Conservation (phyloP, 2,888 invertebrate genomes). For the Doris montereyensis region DNA sequence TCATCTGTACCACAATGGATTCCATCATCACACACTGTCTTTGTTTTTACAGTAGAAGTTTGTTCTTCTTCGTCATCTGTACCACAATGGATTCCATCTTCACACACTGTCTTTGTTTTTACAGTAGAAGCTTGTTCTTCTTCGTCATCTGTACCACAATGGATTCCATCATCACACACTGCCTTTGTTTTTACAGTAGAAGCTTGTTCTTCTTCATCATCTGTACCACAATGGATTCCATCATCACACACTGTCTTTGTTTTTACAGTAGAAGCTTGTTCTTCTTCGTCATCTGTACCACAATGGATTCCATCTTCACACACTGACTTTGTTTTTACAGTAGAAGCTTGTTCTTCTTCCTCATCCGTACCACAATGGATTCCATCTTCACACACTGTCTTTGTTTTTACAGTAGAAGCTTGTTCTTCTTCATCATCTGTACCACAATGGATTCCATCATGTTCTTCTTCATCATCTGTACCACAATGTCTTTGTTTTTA, state of each 20-base stretch:
- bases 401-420: background rate
- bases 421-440: constrained; percentile 48
- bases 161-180: constrained; percentile 48
- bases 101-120: constrained; percentile 44
- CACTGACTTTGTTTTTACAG: constrained; percentile 14
- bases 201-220: constrained; percentile 46
- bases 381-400: constrained; percentile 43
- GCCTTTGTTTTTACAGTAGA: constrained; percentile 27
- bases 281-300: constrained; percentile 50
- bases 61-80: constrained; percentile 47
- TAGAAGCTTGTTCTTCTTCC: constrained; percentile 35
- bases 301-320: constrained; percentile 50
- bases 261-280: constrained; percentile 28
- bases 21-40: constrained; percentile 47
- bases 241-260: constrained; percentile 45
- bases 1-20: constrained; percentile 48
- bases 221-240: constrained; percentile 54
- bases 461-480: constrained; percentile 45
- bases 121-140: constrained; percentile 36
- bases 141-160: constrained; percentile 52
- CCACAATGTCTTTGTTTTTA: constrained; percentile 51
- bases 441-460: constrained; percentile 49
- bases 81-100: constrained; percentile 54
- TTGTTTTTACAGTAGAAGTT: constrained; percentile 27
- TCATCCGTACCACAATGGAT: constrained; percentile 50